phyloP scores from a whole-genome alignment of 2,113 vertebrate genomes.

The Sciurus niger region DNA sequence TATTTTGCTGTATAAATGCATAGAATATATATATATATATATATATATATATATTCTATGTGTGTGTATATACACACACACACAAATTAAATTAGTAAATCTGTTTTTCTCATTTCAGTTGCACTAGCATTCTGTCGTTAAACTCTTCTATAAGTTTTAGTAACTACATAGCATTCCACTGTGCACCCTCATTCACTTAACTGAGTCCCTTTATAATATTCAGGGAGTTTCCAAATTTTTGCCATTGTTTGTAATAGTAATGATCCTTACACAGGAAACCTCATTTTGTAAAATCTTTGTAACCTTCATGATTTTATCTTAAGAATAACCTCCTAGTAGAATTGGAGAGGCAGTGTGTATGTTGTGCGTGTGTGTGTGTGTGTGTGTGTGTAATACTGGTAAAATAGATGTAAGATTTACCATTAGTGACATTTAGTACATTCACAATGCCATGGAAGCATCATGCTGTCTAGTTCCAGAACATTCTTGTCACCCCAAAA shows the following conservation, averaged over 20 bases:
- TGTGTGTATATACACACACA: not conserved
- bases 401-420: not conserved
- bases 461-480: not conserved
- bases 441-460: not conserved
- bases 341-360: not conserved
- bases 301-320: not conserved
- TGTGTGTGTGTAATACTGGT: not conserved
- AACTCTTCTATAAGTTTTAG: not conserved
- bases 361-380: too few species aligned
- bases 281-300: not conserved
- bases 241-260: not conserved
- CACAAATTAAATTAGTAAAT: not conserved
- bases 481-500: not conserved
- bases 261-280: not conserved
- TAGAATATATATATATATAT: not conserved
- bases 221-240: conserved; percentile 1
- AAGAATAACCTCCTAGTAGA: not conserved
- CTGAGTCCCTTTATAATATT: not conserved
- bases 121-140: not conserved
- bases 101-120: not conserved
- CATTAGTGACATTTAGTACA: not conserved
- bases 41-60: not conserved
- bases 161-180: not conserved
- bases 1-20: not conserved
- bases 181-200: not conserved